Evolutionary conservation across 2,888 invertebrate species (phyloP).

Genomic region (Polydrusus pterygomalis): DNA sequence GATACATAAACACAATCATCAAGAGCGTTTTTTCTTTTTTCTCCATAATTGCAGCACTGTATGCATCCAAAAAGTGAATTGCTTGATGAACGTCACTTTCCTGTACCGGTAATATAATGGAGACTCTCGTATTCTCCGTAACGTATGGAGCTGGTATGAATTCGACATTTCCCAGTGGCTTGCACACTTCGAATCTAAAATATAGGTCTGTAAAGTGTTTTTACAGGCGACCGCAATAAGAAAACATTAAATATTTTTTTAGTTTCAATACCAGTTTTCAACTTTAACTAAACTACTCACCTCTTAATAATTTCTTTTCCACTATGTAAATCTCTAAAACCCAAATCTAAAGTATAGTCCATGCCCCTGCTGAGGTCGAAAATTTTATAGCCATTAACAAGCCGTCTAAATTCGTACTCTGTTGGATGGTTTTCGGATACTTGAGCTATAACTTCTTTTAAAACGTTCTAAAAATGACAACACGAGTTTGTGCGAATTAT

Average conservation of each 20-base stretch:
- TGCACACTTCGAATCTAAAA: conserved; percentile 84
- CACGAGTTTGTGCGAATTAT: neutral
- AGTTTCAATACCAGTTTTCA: no score
- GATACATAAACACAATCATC: conserved; percentile 83
- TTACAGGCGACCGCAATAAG: no score
- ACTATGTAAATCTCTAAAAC: conserved; percentile 73
- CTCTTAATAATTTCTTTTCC: conserved; percentile 74
- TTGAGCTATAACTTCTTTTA: conserved; percentile 72
- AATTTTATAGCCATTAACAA: conserved; percentile 83
- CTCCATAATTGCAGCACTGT: conserved; percentile 77
- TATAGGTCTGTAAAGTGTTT: conserved; percentile 7
- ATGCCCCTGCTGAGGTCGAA: conserved; percentile 90
- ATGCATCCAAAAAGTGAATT: conserved; percentile 81
- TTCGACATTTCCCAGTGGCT: conserved; percentile 91
- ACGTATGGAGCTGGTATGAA: conserved; percentile 95
- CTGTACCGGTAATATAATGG: conserved; percentile 83
- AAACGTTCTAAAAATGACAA: conserved; percentile 63
- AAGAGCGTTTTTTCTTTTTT: conserved; percentile 87
- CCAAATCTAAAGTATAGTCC: conserved; percentile 88
- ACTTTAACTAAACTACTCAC: conserved; percentile 61
- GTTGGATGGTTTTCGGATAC: conserved; percentile 73
- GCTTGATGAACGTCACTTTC: conserved; percentile 75
- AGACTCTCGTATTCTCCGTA: conserved; percentile 91
- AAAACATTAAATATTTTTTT: no score
- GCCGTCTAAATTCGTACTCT: conserved; percentile 73